Percentiles rank a stretch among this genome's conserved stretches.
Conservation (phyloP, 92 coral and sea anemone species). For the Porites divaricata region DNA sequence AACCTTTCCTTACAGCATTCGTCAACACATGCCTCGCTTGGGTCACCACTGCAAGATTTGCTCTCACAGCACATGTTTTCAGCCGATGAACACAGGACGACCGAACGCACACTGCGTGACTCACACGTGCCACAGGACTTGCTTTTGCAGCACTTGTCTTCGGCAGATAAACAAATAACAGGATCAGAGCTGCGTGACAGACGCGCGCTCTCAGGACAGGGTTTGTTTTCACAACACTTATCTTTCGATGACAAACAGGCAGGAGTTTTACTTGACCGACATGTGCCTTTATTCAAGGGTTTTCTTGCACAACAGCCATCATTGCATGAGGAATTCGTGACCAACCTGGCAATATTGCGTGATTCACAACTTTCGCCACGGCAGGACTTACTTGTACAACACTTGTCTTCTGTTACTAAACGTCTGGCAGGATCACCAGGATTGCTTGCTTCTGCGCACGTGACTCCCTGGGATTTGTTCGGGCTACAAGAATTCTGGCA, state of each 20-base stretch:
- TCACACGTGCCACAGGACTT: neutral
- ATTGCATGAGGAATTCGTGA: neutral
- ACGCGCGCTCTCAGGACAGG: neutral
- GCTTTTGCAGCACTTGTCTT: conserved; percentile 12
- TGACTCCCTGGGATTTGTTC: neutral
- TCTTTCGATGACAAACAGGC: neutral
- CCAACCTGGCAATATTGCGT: neutral
- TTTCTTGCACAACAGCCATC: conserved; percentile 9
- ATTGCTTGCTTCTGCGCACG: neutral
- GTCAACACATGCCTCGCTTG: neutral
- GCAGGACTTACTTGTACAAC: no score
- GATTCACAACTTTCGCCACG: conserved; percentile 4
- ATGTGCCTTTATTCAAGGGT: neutral
- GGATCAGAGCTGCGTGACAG: neutral
- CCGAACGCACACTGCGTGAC: neutral
- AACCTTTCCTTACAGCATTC: neutral
- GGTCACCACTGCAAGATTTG: neutral
- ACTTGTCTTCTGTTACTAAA: neutral
- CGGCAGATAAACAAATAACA: neutral
- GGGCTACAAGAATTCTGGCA: neutral
- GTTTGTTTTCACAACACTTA: no score
- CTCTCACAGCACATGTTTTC: conserved; percentile 19
- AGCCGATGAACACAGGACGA: neutral
- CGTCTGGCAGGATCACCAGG: neutral
- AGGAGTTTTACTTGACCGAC: no score